Evolutionary conservation across 2,113 vertebrate genomes (phyloP).

Genomic region (Limnothrissa miodon): DNA sequence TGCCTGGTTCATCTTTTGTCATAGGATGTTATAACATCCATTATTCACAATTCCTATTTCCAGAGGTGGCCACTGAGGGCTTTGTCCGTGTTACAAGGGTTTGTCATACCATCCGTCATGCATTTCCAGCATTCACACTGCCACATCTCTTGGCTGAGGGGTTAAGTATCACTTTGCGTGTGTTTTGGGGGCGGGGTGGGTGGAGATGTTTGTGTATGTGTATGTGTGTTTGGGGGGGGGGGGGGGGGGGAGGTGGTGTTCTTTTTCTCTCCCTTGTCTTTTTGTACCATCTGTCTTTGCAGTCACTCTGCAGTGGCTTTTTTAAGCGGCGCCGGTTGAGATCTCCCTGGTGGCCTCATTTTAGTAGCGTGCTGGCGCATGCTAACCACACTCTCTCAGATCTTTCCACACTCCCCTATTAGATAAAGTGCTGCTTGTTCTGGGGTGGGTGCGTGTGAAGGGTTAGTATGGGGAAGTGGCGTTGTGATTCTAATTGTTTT

Average conservation of each 20-base stretch:
- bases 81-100: slow-evolving; percentile 20
- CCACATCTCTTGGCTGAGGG: not conserved
- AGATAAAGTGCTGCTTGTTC: slow-evolving; percentile 48
- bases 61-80: slow-evolving; percentile 14
- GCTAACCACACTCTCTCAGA: slow-evolving; percentile 41
- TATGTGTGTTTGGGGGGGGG: not conserved
- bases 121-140: not conserved
- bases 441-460: not conserved
- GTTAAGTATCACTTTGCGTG: not conserved
- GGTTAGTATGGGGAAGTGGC: not conserved
- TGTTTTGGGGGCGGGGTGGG: not conserved
- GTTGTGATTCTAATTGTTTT: slow-evolving; percentile 15
- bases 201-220: slow-evolving; percentile 21
- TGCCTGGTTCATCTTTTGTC: not conserved
- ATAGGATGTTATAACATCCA: slow-evolving; percentile 12
- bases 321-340: slow-evolving; percentile 38
- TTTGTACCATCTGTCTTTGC: slow-evolving; percentile 16
- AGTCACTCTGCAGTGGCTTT: slow-evolving; percentile 15
- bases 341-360: slow-evolving; percentile 45
- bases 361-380: slow-evolving; percentile 30
- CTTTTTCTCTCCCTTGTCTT: slow-evolving; percentile 1
- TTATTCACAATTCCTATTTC: slow-evolving; percentile 36
- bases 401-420: slow-evolving; percentile 44
- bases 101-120: not conserved
- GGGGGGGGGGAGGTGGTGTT: not conserved